A percentile compares a stretch with the other conserved stretches of the same genome.
Evolutionary conservation across 2,797 vertebrate genomes (phyloP).

Genomic region (Adrianichthys oophorus): DNA sequence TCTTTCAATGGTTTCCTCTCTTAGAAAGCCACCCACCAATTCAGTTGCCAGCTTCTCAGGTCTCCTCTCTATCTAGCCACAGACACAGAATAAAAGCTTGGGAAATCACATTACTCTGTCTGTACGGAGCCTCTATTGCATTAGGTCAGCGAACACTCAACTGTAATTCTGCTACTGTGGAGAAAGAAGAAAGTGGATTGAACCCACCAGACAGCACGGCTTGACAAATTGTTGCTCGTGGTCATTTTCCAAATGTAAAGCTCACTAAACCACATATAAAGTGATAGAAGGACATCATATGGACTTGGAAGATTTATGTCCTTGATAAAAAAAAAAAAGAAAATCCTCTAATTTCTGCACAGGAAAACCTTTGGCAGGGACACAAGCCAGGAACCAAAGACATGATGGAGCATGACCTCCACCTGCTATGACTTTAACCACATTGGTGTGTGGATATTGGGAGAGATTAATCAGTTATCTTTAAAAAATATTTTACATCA

Average conservation of each 20-base stretch:
- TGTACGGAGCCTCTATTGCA: slow-evolving; percentile 71
- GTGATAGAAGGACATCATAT: slow-evolving; percentile 42
- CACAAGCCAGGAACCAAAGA: slow-evolving; percentile 31
- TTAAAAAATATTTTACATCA: slow-evolving; percentile 15
- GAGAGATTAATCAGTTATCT: slow-evolving; percentile 37
- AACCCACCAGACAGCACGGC: slow-evolving; percentile 52
- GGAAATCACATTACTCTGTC: slow-evolving; percentile 75
- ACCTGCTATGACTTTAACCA: slow-evolving; percentile 32
- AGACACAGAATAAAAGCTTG: slow-evolving; percentile 75
- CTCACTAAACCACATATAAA: slow-evolving; percentile 46
- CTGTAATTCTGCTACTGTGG: slow-evolving; percentile 71
- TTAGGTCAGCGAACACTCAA: slow-evolving; percentile 75
- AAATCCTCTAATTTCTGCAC: slow-evolving; percentile 36
- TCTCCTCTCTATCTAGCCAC: slow-evolving; percentile 63
- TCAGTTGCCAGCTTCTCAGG: slow-evolving; percentile 67
- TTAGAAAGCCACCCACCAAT: slow-evolving; percentile 42
- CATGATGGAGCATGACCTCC: slow-evolving; percentile 41
- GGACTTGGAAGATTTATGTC: slow-evolving; percentile 45
- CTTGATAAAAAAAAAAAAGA: slow-evolving; percentile 47
- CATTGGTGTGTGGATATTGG: slow-evolving; percentile 18
- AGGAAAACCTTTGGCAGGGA: slow-evolving; percentile 30
- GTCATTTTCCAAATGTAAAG: slow-evolving; percentile 68
- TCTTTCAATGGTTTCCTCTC: slow-evolving; percentile 36
- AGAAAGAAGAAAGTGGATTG: slow-evolving; percentile 66
- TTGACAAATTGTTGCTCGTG: slow-evolving; percentile 70